phyloP scores from a whole-genome alignment of 2,797 vertebrate genomes.

The Limnodromus scolopaceus region DNA sequence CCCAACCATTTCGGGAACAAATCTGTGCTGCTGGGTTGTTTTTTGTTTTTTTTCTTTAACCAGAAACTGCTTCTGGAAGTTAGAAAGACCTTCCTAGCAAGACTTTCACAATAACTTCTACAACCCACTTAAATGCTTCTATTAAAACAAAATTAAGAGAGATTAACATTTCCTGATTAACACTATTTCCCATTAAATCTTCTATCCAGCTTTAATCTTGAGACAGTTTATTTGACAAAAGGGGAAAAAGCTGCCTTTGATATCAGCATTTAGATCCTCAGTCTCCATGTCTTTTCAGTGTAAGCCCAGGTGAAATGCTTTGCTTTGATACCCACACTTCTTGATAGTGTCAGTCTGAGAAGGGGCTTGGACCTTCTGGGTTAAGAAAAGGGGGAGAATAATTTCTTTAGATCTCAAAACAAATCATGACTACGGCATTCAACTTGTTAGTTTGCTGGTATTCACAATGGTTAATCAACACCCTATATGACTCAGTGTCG shows the following conservation, averaged over 20 bases:
- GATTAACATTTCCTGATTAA: conserved; percentile 19
- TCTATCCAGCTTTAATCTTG: neutral
- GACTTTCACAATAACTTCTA: neutral
- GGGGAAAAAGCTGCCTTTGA: neutral
- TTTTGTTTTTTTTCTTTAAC: neutral
- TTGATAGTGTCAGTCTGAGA: neutral
- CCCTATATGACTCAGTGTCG: conserved; percentile 61
- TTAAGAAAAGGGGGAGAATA: neutral
- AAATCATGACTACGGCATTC: conserved; percentile 54
- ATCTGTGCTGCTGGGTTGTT: neutral
- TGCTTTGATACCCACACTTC: neutral
- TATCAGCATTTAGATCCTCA: neutral
- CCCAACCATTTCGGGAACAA: neutral
- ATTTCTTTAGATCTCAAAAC: neutral
- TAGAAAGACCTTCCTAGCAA: neutral
- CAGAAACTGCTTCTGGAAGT: neutral
- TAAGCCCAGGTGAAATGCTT: neutral
- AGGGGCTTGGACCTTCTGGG: neutral
- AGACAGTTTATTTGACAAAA: neutral
- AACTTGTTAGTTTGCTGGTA: conserved; percentile 53
- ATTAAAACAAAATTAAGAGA: neutral
- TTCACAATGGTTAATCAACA: conserved; percentile 51
- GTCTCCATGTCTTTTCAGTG: neutral
- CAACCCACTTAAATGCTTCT: neutral
- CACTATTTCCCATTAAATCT: conserved; percentile 12